Percentiles rank a stretch among this genome's conserved stretches.
Evolutionary conservation across 2,888 invertebrate species (phyloP).

Genomic region (Plemyria rubiginata): DNA sequence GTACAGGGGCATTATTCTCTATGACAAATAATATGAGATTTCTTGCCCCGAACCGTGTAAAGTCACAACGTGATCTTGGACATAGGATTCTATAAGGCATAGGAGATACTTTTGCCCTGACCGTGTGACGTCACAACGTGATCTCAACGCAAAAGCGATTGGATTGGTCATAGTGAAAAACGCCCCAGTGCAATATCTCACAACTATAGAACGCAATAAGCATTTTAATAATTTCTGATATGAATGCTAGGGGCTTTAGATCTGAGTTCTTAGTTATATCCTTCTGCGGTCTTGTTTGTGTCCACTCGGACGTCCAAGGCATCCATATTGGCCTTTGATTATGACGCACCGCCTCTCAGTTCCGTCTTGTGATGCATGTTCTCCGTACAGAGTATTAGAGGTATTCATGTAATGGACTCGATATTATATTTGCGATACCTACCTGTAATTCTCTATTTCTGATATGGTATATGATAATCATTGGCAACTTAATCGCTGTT

Average conservation of each 20-base stretch:
- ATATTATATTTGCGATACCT: slow-evolving; percentile 8
- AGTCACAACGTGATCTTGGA: too few species aligned
- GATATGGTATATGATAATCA: background rate
- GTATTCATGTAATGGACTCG: slow-evolving; percentile 43
- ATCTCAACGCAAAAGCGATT: too few species aligned
- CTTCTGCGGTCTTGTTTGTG: slow-evolving; percentile 74
- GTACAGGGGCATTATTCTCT: too few species aligned
- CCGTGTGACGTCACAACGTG: too few species aligned
- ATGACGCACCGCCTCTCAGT: slow-evolving; percentile 57
- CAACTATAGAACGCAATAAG: background rate
- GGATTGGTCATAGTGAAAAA: too few species aligned
- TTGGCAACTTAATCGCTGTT: background rate
- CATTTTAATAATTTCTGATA: background rate
- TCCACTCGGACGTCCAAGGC: slow-evolving; percentile 62
- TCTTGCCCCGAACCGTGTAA: too few species aligned
- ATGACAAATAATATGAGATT: too few species aligned
- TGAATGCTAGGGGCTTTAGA: background rate
- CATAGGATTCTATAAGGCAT: too few species aligned
- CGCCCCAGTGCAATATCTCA: too few species aligned
- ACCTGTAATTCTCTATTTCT: background rate
- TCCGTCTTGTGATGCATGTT: slow-evolving; percentile 54
- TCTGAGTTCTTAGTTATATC: slow-evolving; percentile 12
- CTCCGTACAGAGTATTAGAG: slow-evolving; percentile 30
- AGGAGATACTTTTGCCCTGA: too few species aligned
- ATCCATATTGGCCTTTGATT: slow-evolving; percentile 68